Conservation (phyloP, 2,888 invertebrate genomes). For the Chirona hameri region DNA sequence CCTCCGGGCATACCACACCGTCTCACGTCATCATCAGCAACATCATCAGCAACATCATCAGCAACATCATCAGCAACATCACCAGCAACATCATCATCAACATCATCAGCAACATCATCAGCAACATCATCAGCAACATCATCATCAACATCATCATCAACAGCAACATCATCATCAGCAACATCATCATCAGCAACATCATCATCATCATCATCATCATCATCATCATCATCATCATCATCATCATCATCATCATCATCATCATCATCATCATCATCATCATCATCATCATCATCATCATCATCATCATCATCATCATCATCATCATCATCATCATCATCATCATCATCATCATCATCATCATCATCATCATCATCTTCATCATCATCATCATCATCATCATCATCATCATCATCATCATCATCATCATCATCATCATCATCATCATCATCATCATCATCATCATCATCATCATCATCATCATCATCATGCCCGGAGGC, state of each 20-base stretch:
- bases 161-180: too few relatives aligned
- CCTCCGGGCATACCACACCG: too few relatives aligned
- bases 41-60: too few relatives aligned
- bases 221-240: constrained; percentile 40
- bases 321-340: constrained; percentile 22
- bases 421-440: constrained; percentile 40
- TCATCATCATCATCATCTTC: constrained; percentile 58
- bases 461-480: constrained; percentile 40
- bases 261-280: constrained; percentile 22
- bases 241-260: constrained; percentile 39
- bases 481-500: constrained; percentile 40
- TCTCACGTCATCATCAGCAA: too few relatives aligned
- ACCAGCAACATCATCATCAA: too few relatives aligned
- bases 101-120: too few relatives aligned
- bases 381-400: constrained; percentile 38
- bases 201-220: too few relatives aligned
- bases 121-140: too few relatives aligned
- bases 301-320: constrained; percentile 22
- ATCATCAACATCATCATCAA: too few relatives aligned
- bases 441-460: constrained; percentile 40
- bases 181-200: too few relatives aligned
- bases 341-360: constrained; percentile 42
- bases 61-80: too few relatives aligned
- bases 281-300: constrained; percentile 22
- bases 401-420: too few relatives aligned